Evolutionary conservation across 2,797 vertebrate genomes (phyloP).

Genomic region (Chaunax sp.): DNA sequence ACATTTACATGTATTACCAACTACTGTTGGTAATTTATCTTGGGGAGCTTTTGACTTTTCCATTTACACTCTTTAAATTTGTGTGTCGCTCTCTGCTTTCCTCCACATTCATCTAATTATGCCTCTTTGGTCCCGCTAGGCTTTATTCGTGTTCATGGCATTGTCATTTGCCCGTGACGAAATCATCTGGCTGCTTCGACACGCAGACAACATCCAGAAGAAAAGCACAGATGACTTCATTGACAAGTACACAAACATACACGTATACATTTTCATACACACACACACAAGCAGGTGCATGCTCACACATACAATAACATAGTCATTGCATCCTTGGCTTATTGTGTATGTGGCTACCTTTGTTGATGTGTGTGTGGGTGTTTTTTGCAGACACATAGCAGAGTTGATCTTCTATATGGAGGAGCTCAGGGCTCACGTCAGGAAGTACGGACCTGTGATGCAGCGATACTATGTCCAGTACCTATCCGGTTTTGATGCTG

Average conservation of each 20-base stretch:
- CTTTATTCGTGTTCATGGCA: slow-evolving; percentile 99
- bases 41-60: not conserved
- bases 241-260: slow-evolving; percentile 89
- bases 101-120: not conserved
- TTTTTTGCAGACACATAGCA: slow-evolving; percentile 90
- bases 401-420: slow-evolving; percentile 99
- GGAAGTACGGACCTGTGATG: slow-evolving; percentile 97
- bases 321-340: not conserved
- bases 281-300: fast-evolving
- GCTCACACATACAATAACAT: not conserved
- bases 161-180: slow-evolving; percentile 98
- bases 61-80: not conserved
- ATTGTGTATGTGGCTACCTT: not conserved
- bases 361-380: slow-evolving; percentile 11
- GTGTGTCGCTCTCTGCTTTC: not conserved
- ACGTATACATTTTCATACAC: fast-evolving
- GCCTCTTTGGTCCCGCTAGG: slow-evolving; percentile 74
- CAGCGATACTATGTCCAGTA: slow-evolving; percentile 99
- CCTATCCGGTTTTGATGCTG: slow-evolving; percentile 96
- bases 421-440: slow-evolving; percentile 94
- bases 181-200: slow-evolving; percentile 98
- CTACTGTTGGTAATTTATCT: slow-evolving; percentile 11
- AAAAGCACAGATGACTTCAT: slow-evolving; percentile 99
- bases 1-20: slow-evolving; percentile 7
- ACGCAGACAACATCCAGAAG: slow-evolving; percentile 99